Evolutionary conservation across 2,888 invertebrate genomes (phyloP), one percentile per base, ranked within the genome.

Genomic region (Spodoptera exigua): DNA sequence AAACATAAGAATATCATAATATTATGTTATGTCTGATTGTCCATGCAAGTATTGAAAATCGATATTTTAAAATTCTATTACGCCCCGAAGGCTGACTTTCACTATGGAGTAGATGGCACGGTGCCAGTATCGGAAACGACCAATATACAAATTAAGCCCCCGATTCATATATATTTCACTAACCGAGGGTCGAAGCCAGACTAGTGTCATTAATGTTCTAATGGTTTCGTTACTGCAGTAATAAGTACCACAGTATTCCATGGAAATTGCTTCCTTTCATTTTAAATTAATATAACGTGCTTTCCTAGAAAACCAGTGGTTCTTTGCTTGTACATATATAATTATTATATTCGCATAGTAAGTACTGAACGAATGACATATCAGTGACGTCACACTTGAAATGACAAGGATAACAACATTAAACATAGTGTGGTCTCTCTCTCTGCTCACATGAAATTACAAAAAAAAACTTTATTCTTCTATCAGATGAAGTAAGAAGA

Each of bases 131-230:
- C 58, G 59, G 64, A 74, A 62, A 45, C 71, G 46, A 76, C 53
- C 61, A 64, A 76, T 76, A 67, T 61, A 74, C 60, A 62, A 75
- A 74, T 75, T 74, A 74, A 74, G 66, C 52, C 52, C 41, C 54
- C 51, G 60, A 70, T 61, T 74, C 59, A 62, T 67, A 49, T 34
- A 60, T 62, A 66, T 73, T 73, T 76, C 49, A 73, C 36, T 57
- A 43, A 17, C 39, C 43, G 32, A 14, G 49, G 60, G 49, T 67
- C 60, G 70, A 62, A 59, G 48, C 51, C 58, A 70, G 74, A 62
- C 61, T 54, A 41, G 47, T 46, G 36, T 49, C 46, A 61, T 61
- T 58, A 14, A 35, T 43, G 35, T 57, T 46, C 44, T 48, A 46
- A 46, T 40, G 3, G 18, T 7, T 21, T n/a, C 16, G 34, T 1